Conservation (phyloP, 1,140 invertebrate species). For the Ooceraea biroi region DNA sequence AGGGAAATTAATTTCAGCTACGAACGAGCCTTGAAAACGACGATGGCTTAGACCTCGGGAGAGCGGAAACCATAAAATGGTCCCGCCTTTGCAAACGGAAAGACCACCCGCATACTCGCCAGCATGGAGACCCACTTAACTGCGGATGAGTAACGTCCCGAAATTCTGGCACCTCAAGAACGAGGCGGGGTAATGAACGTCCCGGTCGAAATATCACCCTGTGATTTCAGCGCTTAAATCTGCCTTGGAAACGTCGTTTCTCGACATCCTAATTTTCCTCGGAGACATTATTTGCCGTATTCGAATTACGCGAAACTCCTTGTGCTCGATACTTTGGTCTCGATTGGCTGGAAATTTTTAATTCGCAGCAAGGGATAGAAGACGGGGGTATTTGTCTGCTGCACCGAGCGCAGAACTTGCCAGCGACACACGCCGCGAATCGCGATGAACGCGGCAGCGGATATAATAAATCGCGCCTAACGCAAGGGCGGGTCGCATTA, state of each 20-base stretch:
- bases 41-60: slow-evolving; percentile 42
- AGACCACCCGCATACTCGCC: slow-evolving; percentile 52
- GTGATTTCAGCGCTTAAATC: neutral
- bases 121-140: slow-evolving; percentile 54
- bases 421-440: neutral
- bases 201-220: neutral
- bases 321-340: too few species aligned
- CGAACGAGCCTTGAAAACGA: slow-evolving; percentile 50
- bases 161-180: slow-evolving; percentile 46
- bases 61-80: slow-evolving; percentile 61
- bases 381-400: too few species aligned
- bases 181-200: neutral
- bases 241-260: neutral
- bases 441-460: neutral
- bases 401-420: too few species aligned
- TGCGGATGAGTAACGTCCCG: slow-evolving; percentile 50
- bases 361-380: too few species aligned
- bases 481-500: slow-evolving; percentile 46
- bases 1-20: slow-evolving; percentile 57
- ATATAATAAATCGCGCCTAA: slow-evolving; percentile 56
- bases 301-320: too few species aligned
- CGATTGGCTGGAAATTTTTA: too few species aligned
- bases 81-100: slow-evolving; percentile 61
- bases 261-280: neutral
- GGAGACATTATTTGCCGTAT: neutral